Base-by-base conservation (phyloP, 35 echinoderm and acorn worm genomes). In the Lytechinus pictus region DNA sequence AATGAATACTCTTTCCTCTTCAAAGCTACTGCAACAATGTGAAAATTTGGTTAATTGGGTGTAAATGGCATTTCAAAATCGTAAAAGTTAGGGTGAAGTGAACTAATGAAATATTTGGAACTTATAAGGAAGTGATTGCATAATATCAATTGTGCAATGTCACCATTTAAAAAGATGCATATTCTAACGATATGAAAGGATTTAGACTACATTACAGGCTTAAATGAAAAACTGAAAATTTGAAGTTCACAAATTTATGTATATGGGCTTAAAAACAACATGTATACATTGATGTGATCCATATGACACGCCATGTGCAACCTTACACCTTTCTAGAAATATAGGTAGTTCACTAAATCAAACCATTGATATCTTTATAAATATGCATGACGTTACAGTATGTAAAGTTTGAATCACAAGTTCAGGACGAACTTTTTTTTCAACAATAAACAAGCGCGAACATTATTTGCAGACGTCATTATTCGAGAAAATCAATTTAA, bases 301-400 rank as follows among this genome's bases (percentile, higher is more conserved):
- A 79, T 1, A 79, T 24, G 66, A 7, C 21, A 79, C 57, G 16
- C 14, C 66, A 79, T 79, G 66, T 79, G 66, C n/a, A 24, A 79
- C 66, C 66, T 24, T 19, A 79, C 66, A 79, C 66, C 66, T 79
- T 24, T 19, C 16, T 24, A 79, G 66, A 79, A 79, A 79, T 79
- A 79, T 5, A 79, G n/a, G 66, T 79, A 79, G 66, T 79, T 79
- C n/a, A 79, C 66, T 79, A 79, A 79, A n/a, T 79, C 66, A 79
- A 14, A 24, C 66, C 66, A 79, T 79, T 79, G 66, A n/a, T 79
- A n/a, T 24, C 21, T 44, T 58, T 58, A 79, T 71, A 4, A 5
- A 24, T 79, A 79, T 58, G 56, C 9, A 58, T 58, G 9, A 44
- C 33, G 2, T 44, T 44, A 44, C 1, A 1, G 56, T 10, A 11